Base-by-base conservation (phyloP, 2,888 invertebrate species). In the Eledone cirrhosa region DNA sequence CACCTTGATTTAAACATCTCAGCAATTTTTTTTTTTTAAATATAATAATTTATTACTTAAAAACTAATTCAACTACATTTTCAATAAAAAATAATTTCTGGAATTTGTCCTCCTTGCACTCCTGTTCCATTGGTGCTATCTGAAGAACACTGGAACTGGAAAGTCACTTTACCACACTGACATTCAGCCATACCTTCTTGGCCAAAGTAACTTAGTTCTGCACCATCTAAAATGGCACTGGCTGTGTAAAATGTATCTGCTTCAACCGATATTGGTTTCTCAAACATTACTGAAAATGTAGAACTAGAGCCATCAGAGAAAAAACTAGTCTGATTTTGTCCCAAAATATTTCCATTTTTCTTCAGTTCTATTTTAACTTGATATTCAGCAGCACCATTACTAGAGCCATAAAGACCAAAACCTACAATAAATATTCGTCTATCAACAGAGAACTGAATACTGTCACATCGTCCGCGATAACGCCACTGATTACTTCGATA, bases 111-210 rank as follows among this genome's bases (percentile, higher is more conserved):
- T 75, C 98, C 98, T 91, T 98, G 97, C 14, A 98, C 97, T 14
- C 97, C 97, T 0, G 98, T 98, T 76, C 98, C 98, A 88, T 98
- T 98, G 79, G 98, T 98, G 92, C 97, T 97, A 90, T 98, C 98
- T 11, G 97, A 96, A 78, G 97, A 97, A 91, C 97, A 97, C 91
- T 98, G 97, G 92, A 98, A 98, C 92, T 97, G 97, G 92, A 98
- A 98, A 82, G 96, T 97, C 80, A 98, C 97, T 88, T 95, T 95
- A 7, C 97, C 97, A 84, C 85, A 86, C 90, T 95, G 95, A 69
- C 97, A 96, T 91, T 98, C 98, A 87, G 96, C 96, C 93, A 97
- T 94, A 31, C 98, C 98, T 91, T 98, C 98, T 91, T 98, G 98
- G 11, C 98, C 98, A 91, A 98, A 98, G 91, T 97, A 98, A 92